phyloP scores from a whole-genome alignment of 2,113 vertebrate species.

The human (Homo sapiens) region GRCh38 chr2:201862001-201862500 shows the following conservation, averaged over 20 bases:
- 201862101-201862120: not conserved
- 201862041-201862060: not conserved
- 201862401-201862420: not conserved
- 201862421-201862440: not conserved
- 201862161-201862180: not conserved
- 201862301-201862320: not conserved
- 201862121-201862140: not conserved
- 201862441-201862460: not conserved
- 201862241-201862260: not conserved
- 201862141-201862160: not conserved
- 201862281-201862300: not conserved
- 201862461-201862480: not conserved
- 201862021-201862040: conserved; percentile 3
- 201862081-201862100: not conserved
- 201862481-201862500: not conserved
- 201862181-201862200: not conserved
- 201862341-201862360: not conserved
- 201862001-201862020: not conserved
- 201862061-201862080: not conserved
- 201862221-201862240: not conserved
- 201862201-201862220: not conserved
- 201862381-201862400: not conserved
- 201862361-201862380: not conserved
- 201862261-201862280: not conserved
- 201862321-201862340: not conserved